Conservation (phyloP, 2,888 invertebrate species). For the Schizaphis graminum region DNA sequence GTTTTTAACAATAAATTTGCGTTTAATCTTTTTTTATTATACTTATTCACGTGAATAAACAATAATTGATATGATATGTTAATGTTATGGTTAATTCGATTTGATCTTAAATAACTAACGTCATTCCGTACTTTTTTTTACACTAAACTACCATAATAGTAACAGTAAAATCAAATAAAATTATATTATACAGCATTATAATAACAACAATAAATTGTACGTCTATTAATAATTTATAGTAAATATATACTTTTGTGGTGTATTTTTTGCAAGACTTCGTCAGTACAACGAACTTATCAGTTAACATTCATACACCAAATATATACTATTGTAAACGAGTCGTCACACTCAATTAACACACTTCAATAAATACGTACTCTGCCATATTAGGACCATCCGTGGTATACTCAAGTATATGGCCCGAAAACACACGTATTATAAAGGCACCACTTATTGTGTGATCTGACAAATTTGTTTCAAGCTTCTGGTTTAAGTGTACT, state of each 20-base stretch:
- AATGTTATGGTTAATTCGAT: background rate
- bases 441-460: background rate
- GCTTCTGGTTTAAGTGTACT: background rate
- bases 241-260: background rate
- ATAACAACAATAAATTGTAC: background rate
- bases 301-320: background rate
- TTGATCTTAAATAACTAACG: background rate
- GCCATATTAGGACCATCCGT: background rate
- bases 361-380: background rate
- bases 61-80: background rate
- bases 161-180: background rate
- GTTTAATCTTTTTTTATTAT: background rate
- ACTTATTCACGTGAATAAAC: background rate
- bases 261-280: background rate
- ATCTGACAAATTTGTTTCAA: background rate
- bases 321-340: background rate
- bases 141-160: background rate
- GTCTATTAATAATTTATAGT: background rate
- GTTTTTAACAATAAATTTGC: background rate
- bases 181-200: background rate
- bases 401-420: background rate
- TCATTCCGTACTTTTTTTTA: background rate
- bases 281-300: background rate
- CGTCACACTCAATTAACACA: background rate
- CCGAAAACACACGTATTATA: background rate